Base-by-base conservation (phyloP, 2,113 vertebrate species). In the Syngnathus scovelli region DNA sequence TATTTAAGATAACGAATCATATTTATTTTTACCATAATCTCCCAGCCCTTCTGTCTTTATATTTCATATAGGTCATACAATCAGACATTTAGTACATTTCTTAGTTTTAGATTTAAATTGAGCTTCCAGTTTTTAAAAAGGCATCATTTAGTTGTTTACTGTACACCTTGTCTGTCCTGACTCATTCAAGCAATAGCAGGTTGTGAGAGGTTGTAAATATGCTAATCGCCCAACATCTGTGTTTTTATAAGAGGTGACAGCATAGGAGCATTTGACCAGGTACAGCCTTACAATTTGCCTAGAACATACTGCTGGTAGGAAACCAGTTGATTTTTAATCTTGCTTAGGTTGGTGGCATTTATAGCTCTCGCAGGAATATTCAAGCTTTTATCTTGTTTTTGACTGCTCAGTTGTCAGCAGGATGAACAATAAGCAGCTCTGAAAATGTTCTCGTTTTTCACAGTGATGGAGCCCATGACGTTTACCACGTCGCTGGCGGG, bases 401-500 rank as follows among this genome's bases (percentile, higher is more conserved):
- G 39, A 21, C 27, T 16, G 27, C 5, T 58, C 27, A 7, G 27
- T 58, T 18, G 27, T 58, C 27, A 61, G 11, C 6, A n/a, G 59
- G 36, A 60, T 37, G 37, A 61, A 41, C 9, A 21, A 43, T 3
- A n/a, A 33, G 27, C 27, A 33, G 5, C 5, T 48, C 44, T 18
- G 44, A 16, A 48, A 16, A 23, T 44, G n/a, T 51, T 65, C 64
- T 43, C 51, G 13, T 33, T 38, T 48, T 62, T 39, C 41, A 23
- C 72, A 94, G 94, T 85, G 72, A 92, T 93, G 94, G 95, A 98
- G 61, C 66, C 74, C 0, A 85, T 91, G 68, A 90, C 92, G 0
- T 90, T 94, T 59, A 94, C 92, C 49, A 93, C 92, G 0, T 95
- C 94, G 0, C 80, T 92, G 44, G 78, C 89, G 1, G 93, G 93